phyloP scores from a whole-genome alignment of 23 tunicate species.

The Halocynthia aurantium region DNA sequence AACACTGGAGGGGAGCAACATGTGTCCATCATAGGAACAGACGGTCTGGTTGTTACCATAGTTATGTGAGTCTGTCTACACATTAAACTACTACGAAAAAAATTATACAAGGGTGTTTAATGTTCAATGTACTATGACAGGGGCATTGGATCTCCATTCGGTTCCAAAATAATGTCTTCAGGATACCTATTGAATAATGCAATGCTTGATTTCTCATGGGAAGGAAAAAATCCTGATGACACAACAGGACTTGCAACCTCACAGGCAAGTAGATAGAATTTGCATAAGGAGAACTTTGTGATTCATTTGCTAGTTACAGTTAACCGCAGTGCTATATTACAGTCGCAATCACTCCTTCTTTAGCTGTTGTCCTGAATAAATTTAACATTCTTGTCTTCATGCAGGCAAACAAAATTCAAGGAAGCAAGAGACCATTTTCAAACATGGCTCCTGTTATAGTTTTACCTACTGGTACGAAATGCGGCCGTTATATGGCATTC shows the following conservation, averaged over 20 bases:
- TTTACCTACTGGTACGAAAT: conserved; percentile 49
- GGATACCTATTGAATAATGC: conserved; percentile 75
- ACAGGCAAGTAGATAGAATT: background rate
- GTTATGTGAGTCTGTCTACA: conserved; percentile 42
- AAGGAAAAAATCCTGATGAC: conserved; percentile 6
- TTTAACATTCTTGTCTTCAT: background rate
- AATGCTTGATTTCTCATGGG: conserved; percentile 82
- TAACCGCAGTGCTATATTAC: background rate
- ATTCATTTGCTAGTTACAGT: background rate
- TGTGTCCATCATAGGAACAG: conserved; percentile 66
- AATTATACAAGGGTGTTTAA: background rate
- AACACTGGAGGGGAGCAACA: conserved; percentile 39
- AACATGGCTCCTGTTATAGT: conserved; percentile 40
- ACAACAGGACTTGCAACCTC: background rate
- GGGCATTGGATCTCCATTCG: conserved; percentile 73
- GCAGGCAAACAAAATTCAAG: conserved; percentile 53
- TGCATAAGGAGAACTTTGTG: background rate
- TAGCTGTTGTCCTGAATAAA: background rate
- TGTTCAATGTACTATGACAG: conserved; percentile 5
- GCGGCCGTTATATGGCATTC: conserved; percentile 45
- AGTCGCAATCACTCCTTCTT: background rate
- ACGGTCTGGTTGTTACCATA: conserved; percentile 47
- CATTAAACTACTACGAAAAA: background rate
- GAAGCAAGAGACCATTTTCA: conserved; percentile 44
- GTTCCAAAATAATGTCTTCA: conserved; percentile 39